A percentile compares a stretch with the other conserved stretches of the same genome.
Conservation (phyloP, 2,113 vertebrate species). For the Tragelaphus imberbis region DNA sequence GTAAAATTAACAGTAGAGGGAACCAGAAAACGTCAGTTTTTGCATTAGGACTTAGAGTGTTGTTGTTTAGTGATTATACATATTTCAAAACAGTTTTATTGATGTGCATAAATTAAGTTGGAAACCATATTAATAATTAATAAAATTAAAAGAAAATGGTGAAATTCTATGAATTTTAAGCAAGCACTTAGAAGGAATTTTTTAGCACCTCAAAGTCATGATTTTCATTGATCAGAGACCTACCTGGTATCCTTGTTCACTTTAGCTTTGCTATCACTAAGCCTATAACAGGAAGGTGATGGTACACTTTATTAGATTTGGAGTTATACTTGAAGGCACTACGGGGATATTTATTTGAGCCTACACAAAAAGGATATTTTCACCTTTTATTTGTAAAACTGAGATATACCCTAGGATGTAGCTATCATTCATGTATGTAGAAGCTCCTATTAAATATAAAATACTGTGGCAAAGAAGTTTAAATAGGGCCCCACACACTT, state of each 20-base stretch:
- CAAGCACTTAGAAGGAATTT: not conserved
- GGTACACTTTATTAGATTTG: not conserved
- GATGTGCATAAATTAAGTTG: not conserved
- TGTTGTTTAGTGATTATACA: not conserved
- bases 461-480: not conserved
- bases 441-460: not conserved
- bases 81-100: not conserved
- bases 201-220: not conserved
- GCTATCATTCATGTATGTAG: not conserved
- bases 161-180: not conserved
- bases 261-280: not conserved
- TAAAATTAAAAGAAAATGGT: not conserved
- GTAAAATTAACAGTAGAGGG: not conserved
- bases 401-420: not conserved
- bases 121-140: not conserved
- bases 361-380: not conserved
- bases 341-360: not conserved
- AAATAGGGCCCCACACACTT: not conserved
- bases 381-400: not conserved
- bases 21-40: not conserved
- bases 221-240: not conserved
- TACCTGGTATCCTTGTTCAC: not conserved
- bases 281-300: not conserved
- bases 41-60: not conserved
- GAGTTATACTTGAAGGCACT: not conserved